Evolutionary conservation across 2,797 vertebrate genomes (phyloP).

Genomic region (Dendrocincla fuliginosa): DNA sequence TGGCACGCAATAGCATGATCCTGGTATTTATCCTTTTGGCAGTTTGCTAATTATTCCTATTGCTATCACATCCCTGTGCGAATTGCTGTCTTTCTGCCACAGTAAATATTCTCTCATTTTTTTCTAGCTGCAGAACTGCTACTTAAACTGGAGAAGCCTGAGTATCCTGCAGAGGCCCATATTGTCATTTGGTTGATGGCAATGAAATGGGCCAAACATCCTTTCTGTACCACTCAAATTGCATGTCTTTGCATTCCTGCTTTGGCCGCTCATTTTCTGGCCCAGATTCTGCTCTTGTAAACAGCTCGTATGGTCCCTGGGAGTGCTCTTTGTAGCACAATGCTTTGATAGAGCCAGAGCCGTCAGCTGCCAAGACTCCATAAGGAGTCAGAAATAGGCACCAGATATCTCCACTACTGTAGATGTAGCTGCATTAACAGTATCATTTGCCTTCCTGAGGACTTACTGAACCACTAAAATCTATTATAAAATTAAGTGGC

Average conservation of each 20-base stretch:
- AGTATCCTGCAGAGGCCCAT: slow-evolving; percentile 50
- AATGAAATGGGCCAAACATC: neutral
- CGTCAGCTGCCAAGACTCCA: slow-evolving; percentile 57
- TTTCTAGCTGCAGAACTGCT: slow-evolving; percentile 7
- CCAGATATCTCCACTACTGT: slow-evolving; percentile 21
- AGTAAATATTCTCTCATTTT: slow-evolving; percentile 27
- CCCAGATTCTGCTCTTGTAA: slow-evolving; percentile 45
- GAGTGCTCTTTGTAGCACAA: slow-evolving; percentile 50
- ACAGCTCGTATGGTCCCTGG: slow-evolving; percentile 26
- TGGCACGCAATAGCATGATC: slow-evolving; percentile 32
- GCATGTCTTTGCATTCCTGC: slow-evolving; percentile 40
- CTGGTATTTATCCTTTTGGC: slow-evolving; percentile 62
- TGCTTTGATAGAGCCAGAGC: slow-evolving; percentile 45
- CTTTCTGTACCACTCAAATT: slow-evolving; percentile 34
- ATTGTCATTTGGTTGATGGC: slow-evolving; percentile 20
- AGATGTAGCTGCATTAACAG: neutral
- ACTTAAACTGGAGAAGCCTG: neutral
- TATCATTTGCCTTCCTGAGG: slow-evolving; percentile 39
- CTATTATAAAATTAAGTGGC: slow-evolving; percentile 47
- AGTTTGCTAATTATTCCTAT: slow-evolving; percentile 65
- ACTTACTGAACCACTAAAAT: slow-evolving; percentile 17
- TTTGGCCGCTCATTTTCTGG: slow-evolving; percentile 13
- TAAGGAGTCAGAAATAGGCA: slow-evolving; percentile 35
- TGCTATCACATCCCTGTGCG: neutral
- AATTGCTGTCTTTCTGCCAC: slow-evolving; percentile 49